These are phyloP conservation scores for Dicaeum eximium DNA, from an alignment of 2,113 vertebrate genomes.

Conservation along the genomic window DNA sequence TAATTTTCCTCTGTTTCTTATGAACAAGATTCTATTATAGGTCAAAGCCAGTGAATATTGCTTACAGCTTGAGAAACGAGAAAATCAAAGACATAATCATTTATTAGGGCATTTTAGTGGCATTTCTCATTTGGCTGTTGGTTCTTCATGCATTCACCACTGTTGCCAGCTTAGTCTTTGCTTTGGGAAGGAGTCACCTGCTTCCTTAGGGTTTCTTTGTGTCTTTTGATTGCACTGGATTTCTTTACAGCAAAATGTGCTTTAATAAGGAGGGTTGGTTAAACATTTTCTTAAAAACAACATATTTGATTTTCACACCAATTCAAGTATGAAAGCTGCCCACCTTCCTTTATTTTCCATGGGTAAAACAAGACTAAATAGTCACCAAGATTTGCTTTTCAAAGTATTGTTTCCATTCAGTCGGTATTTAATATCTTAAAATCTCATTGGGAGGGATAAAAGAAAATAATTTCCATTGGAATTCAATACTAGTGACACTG, in stretches of 20 bases:
- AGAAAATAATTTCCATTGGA: not conserved
- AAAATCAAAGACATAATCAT: slow-evolving; percentile 8
- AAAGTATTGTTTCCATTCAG: not conserved
- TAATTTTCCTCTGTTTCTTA: not conserved
- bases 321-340: not conserved
- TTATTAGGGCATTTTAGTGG: not conserved
- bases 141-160: not conserved
- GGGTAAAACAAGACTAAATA: not conserved
- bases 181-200: not conserved
- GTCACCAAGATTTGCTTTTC: not conserved
- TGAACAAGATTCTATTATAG: not conserved
- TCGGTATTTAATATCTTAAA: not conserved
- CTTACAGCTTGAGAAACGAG: not conserved
- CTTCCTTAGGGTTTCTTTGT: not conserved
- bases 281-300: not conserved
- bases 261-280: not conserved
- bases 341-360: not conserved
- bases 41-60: not conserved
- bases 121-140: not conserved
- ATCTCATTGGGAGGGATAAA: not conserved
- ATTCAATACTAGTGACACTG: not conserved
- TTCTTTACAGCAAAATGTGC: not conserved
- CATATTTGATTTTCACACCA: not conserved
- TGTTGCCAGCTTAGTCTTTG: not conserved
- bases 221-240: not conserved